Conservation (phyloP, 2,113 vertebrate species). For the Cervus canadensis region DNA sequence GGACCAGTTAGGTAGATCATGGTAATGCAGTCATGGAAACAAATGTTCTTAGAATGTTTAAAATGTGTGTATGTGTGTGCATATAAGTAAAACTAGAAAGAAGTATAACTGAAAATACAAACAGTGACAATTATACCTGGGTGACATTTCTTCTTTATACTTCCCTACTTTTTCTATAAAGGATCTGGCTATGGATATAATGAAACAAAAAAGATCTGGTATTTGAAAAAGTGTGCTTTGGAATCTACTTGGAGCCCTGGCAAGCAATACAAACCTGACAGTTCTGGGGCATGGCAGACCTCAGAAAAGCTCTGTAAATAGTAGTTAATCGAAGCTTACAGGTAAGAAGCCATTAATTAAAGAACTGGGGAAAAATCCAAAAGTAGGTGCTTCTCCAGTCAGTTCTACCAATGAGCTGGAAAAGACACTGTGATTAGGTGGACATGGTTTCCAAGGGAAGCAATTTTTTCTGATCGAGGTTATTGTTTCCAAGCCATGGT, state of each 20-base stretch:
- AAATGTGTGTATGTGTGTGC: background rate
- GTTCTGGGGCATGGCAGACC: background rate
- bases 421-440: background rate
- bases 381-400: background rate
- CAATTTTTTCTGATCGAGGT: background rate
- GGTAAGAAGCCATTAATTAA: conserved; percentile 10
- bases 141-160: background rate
- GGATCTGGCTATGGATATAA: background rate
- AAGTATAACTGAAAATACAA: background rate
- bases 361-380: background rate
- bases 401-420: background rate
- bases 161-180: background rate
- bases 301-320: background rate
- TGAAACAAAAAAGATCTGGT: background rate
- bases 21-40: background rate
- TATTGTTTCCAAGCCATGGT: background rate
- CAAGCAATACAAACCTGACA: background rate
- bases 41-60: background rate
- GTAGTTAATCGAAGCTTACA: background rate
- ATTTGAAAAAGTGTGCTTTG: background rate
- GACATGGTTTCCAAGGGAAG: background rate
- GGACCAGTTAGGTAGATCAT: background rate
- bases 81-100: background rate
- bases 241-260: background rate
- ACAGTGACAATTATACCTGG: background rate